Base-by-base conservation (phyloP, 2,797 vertebrate species). In the Sarcophilus harrisii region DNA sequence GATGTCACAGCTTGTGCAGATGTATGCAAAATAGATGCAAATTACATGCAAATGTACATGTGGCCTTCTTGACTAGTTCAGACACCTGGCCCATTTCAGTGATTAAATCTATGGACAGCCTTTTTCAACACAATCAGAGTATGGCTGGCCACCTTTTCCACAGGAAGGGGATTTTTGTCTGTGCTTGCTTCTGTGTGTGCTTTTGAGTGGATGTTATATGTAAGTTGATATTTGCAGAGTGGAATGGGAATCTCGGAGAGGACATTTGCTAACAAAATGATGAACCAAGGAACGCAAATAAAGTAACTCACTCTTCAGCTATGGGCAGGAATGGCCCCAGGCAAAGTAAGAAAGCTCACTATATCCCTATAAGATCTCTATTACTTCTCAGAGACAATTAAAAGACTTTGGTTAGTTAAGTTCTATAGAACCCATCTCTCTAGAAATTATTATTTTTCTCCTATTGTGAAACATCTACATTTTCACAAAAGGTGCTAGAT, bases 21-120 rank as follows among this genome's bases (percentile, higher is more conserved):
- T 94, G 92, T 96, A 96, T 98, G 96, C 58, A 97, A 97, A 97
- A 91, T 92, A 96, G 96, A 97, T 97, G 97, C 97, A 97, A 97
- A 97, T 97, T 28, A 90, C 90, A 97, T 97, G 97, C 66, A 97
- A 97, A 97, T 95, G 55, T 1, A 32, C 45, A 32, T 4, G 8
- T 92, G 49, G 95, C 93, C 93, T 97, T 92, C 59, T 90, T 62
- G 90, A 81, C 93, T 66, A 57, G 54, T 73, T 97, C 92, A 89
- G 92, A 96, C 54, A 73, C 29, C 54, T 45, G 60, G 89, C 28
- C 90, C 66, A 60, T 87, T 89, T 29, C 18, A 87, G 95, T 93
- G 58, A 13, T 66, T 60, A 28, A 66, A 3, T 49, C 73, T 89
- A 13, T 28, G 95, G 93, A 94, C 60, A 49, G 24, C 58, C 94